Base-by-base conservation (phyloP, 2,888 invertebrate species). In the Standfussiana lucernea region DNA sequence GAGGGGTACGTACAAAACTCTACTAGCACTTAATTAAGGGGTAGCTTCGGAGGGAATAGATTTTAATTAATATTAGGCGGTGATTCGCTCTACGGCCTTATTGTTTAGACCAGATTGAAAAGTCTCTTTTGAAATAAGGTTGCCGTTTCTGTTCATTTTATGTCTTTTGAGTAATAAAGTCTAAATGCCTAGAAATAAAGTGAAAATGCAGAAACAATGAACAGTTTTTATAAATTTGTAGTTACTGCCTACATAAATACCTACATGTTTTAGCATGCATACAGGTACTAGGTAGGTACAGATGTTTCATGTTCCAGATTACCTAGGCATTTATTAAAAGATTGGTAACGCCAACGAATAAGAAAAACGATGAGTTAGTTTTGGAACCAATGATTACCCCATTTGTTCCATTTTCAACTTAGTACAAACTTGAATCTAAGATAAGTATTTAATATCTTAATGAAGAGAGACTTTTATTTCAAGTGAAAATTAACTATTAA, bases 1-100 rank as follows among this genome's bases (percentile, higher is more conserved):
- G 95, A 93, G 89, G 91, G 91, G 91, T 91, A 90, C 90, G 87
- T 85, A 92, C 93, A 92, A 92, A 93, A 94, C 95, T 93, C 93
- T 92, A 94, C 94, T 92, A 94, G 92, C 95, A 95, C 95, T 96
- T 96, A 95, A 96, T 96, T 95, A 96, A 92, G 92, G 94, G 94
- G 93, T 93, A 93, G 92, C 92, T 88, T 90, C 89, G 89, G 89
- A 93, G 93, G 92, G 94, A 93, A 93, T 93, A 93, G 92, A 94
- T 96, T 96, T 95, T 95, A 95, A 96, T 96, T 95, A 96, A 94
- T 92, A 93, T 92, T 90, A 92, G 89, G 91, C 91, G 79, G 90
- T 91, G 92, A 93, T 93, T 93, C 92, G 87, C 87, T 84, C 87
- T 79, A 84, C 82, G 75, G 86, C 85, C 85, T 88, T 88, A 91